phyloP scores from a whole-genome alignment of 2,888 invertebrate species.

The Eupeodes luniger region DNA sequence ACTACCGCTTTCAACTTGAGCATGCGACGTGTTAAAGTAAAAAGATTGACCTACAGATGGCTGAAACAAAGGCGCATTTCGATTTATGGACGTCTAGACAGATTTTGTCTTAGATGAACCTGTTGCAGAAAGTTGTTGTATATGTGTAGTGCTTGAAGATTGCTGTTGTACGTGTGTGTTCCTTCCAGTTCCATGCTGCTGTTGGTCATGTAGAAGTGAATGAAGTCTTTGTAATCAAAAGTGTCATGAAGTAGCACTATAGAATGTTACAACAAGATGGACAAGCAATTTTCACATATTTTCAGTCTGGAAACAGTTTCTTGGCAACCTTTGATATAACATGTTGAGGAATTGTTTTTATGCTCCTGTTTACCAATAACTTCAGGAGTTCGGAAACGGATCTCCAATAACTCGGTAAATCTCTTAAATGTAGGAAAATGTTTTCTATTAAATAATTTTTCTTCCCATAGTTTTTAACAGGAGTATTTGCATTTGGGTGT shows the following conservation, averaged over 20 bases:
- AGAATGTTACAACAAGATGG: background rate
- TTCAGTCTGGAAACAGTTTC: background rate
- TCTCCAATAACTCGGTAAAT: too few relatives aligned
- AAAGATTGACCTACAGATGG: background rate
- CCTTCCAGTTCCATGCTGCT: background rate
- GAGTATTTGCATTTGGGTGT: too few relatives aligned
- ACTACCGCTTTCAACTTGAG: conserved; percentile 10
- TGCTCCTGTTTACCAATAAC: too few relatives aligned
- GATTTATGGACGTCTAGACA: too few relatives aligned
- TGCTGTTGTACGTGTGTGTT: too few relatives aligned
- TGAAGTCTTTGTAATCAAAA: background rate
- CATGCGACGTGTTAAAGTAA: background rate
- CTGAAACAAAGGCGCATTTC: background rate
- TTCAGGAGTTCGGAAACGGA: too few relatives aligned
- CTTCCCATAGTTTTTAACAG: too few relatives aligned
- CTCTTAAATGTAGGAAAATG: too few relatives aligned
- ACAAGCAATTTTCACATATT: background rate
- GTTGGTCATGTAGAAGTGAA: background rate
- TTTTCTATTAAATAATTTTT: too few relatives aligned
- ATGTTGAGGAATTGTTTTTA: background rate
- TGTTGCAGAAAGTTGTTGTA: too few relatives aligned
- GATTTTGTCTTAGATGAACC: too few relatives aligned
- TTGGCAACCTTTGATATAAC: background rate
- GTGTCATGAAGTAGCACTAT: background rate
- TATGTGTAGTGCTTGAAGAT: too few relatives aligned